These are phyloP conservation scores for Neuroscelio doddi DNA, from an alignment of 2,888 invertebrate species.

Conservation along the genomic window DNA sequence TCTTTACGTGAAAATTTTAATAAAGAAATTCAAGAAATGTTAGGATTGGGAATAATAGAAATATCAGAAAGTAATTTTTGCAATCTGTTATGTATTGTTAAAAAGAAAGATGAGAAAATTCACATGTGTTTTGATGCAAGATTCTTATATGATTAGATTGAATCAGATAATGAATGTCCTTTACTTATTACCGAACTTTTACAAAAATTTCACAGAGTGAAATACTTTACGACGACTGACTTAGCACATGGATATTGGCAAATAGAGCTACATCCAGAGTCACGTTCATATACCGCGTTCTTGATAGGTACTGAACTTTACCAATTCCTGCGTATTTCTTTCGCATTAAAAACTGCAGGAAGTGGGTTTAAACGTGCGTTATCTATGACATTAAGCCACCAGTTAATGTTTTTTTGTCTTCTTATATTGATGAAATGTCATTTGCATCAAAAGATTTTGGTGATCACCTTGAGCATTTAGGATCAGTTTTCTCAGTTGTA, in stretches of 20 bases:
- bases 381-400: no score
- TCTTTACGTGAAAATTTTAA: no score
- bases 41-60: slow-evolving; percentile 10
- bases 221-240: slow-evolving; percentile 28
- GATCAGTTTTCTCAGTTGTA: slow-evolving; percentile 39
- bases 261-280: slow-evolving; percentile 30
- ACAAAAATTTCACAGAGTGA: neutral
- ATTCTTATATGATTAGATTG: neutral
- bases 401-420: no score
- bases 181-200: neutral
- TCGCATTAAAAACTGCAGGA: neutral
- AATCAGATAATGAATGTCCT: neutral
- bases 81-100: no score
- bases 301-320: slow-evolving; percentile 35
- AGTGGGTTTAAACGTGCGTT: no score
- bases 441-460: neutral
- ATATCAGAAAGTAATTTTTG: no score
- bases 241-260: slow-evolving; percentile 48
- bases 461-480: slow-evolving; percentile 24
- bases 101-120: no score
- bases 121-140: neutral
- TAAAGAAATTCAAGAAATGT: no score
- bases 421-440: no score
- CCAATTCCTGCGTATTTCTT: slow-evolving; percentile 26
- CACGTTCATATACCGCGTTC: slow-evolving; percentile 41